Base-by-base conservation (phyloP, 2,113 vertebrate species). In the Hylia prasina region DNA sequence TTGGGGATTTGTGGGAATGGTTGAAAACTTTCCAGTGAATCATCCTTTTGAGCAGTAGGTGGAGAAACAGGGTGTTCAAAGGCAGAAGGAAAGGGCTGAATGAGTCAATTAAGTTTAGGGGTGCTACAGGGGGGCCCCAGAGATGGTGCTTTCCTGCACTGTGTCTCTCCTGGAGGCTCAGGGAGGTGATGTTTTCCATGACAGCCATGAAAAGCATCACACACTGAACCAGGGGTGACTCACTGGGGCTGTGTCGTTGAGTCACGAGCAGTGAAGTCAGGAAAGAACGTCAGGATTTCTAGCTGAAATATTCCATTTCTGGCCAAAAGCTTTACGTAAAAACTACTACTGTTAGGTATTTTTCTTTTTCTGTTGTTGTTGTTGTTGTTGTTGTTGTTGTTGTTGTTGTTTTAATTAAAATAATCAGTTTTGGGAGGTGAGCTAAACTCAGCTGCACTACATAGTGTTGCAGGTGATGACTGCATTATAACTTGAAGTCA, bases 341-440 rank as follows among this genome's bases (percentile, higher is more conserved):
- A 45, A 13, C 33, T 50, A 8, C 25, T 57, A 1, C 30, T 63
- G 33, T 53, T 45, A 12, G 10, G 1, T 0, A 2, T 23, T 51
- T 42, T 28, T 15, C 17, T 79, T 53, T 42, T 64, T 53, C 7
- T 72, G 13, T 21, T 65, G n/a, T n/a, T n/a, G n/a, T n/a, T n/a
- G n/a, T n/a, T n/a, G n/a, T n/a, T n/a, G n/a, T n/a, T n/a, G n/a
- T n/a, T n/a, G n/a, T n/a, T n/a, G n/a, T n/a, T n/a, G n/a, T n/a
- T n/a, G n/a, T n/a, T n/a, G n/a, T n/a, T 95, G 27, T 69, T 95
- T 90, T 80, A 6, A 13, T 86, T 58, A 66, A 83, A 93, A 44
- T 28, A 51, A 23, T 40, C 19, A 2, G 10, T 44, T 78, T 90
- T 7, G 16, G 48, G 60, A 85, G 21, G 37, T 31, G 63, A 65